Conservation (phyloP, 2,113 vertebrate species). For the Sakesphorus luctuosus region DNA sequence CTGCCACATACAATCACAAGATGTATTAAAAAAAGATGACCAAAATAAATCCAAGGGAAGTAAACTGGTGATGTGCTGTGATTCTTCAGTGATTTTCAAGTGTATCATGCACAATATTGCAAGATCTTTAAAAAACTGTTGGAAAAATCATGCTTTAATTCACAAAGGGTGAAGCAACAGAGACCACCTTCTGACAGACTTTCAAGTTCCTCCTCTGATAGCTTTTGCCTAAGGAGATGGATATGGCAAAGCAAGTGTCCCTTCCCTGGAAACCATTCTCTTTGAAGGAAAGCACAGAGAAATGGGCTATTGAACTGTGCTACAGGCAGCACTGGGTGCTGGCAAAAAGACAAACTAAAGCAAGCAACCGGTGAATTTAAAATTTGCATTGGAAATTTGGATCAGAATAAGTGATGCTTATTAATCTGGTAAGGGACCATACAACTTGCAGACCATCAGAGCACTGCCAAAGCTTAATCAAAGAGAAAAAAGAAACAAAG, state of each 20-base stretch:
- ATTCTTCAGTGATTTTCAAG: neutral
- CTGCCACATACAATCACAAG: neutral
- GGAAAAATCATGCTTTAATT: neutral
- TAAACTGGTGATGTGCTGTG: neutral
- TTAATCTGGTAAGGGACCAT: neutral
- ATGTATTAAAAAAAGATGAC: neutral
- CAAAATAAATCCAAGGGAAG: neutral
- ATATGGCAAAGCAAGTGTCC: neutral
- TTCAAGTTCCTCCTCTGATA: neutral
- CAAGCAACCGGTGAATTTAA: neutral
- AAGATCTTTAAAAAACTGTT: neutral
- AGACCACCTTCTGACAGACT: neutral
- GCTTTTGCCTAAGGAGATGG: neutral
- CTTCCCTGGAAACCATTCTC: neutral
- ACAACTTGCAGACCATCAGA: neutral
- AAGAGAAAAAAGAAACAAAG: neutral
- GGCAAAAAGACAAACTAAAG: neutral
- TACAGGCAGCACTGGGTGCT: neutral
- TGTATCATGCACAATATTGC: neutral
- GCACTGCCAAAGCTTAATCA: neutral
- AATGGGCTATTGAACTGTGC: conserved; percentile 12
- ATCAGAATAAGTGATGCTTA: neutral
- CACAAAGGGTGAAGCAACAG: neutral
- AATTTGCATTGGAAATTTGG: conserved; percentile 15
- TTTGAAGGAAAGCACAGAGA: neutral